These are phyloP conservation scores for Chirona hameri DNA, from an alignment of 2,888 invertebrate species.

Conservation along the genomic window DNA sequence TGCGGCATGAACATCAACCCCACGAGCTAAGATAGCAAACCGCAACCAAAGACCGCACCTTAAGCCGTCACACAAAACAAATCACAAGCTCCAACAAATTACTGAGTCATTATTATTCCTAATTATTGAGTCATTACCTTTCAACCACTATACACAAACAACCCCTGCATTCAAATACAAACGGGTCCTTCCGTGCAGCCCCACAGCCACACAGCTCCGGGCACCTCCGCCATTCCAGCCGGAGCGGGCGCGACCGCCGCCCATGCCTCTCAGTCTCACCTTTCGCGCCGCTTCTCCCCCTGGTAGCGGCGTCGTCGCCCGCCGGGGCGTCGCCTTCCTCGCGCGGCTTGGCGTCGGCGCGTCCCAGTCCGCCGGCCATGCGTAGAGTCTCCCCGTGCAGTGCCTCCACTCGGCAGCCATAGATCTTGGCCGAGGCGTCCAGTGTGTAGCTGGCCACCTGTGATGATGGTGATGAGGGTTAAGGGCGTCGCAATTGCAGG, in stretches of 20 bases:
- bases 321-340: constrained; percentile 35
- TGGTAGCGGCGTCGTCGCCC: not conserved
- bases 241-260: not conserved
- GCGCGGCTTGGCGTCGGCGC: constrained; percentile 40
- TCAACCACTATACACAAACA: not conserved
- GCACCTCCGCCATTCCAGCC: not conserved
- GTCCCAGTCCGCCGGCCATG: constrained; percentile 64
- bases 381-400: constrained; percentile 75
- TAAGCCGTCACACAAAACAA: too few species aligned
- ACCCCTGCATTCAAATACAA: not conserved
- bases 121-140: not conserved
- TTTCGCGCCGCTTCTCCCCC: not conserved
- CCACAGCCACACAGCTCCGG: not conserved
- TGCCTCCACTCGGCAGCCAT: constrained; percentile 79
- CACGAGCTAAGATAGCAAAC: too few species aligned
- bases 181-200: not conserved
- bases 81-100: too few species aligned
- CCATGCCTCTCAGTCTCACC: not conserved
- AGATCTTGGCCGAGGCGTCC: constrained; percentile 84
- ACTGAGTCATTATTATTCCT: not conserved
- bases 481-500: too few species aligned
- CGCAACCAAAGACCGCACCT: too few species aligned
- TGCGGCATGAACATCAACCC: too few species aligned
- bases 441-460: constrained; percentile 79
- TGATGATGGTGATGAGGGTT: not conserved